Conservation (phyloP, 30 jellyfish, hydroid and myxozoan genomes). For the Sanderia malayensis region DNA sequence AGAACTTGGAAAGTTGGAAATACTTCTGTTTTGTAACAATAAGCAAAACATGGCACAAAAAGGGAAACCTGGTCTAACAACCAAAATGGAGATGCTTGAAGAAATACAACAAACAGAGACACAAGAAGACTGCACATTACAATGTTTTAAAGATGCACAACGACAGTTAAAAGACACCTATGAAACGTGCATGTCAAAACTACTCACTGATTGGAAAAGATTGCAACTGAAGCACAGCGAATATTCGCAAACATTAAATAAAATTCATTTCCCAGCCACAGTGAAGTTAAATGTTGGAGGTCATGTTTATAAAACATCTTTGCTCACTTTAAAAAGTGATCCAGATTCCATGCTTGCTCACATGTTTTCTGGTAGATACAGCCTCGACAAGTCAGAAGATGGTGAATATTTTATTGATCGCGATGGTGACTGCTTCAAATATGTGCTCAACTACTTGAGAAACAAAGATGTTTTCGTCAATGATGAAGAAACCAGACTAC, state of each 20-base stretch:
- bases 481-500: not conserved
- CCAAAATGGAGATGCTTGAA: too few species aligned
- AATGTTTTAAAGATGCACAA: not conserved
- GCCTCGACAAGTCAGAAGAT: not conserved
- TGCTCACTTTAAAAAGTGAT: not conserved
- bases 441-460: conserved; percentile 5
- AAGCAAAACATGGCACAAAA: too few species aligned
- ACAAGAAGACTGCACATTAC: not conserved
- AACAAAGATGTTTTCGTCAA: not conserved
- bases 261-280: not conserved
- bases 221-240: not conserved
- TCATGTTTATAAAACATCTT: not conserved
- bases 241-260: not conserved
- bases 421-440: conserved; percentile 9
- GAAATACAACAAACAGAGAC: too few species aligned
- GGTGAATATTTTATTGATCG: conserved; percentile 17
- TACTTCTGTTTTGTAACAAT: too few species aligned
- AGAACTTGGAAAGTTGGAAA: too few species aligned
- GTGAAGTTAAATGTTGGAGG: conserved; percentile 29
- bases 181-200: not conserved
- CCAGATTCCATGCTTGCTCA: conserved; percentile 15
- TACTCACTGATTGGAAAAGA: not conserved
- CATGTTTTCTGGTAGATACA: conserved; percentile 8
- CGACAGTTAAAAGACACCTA: not conserved
- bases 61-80: too few species aligned